Percentiles rank a stretch among this genome's conserved stretches.
These are phyloP conservation scores for Pseudomyrmex flavicornis DNA, from an alignment of 1,140 invertebrate genomes.

Conservation along the genomic window DNA sequence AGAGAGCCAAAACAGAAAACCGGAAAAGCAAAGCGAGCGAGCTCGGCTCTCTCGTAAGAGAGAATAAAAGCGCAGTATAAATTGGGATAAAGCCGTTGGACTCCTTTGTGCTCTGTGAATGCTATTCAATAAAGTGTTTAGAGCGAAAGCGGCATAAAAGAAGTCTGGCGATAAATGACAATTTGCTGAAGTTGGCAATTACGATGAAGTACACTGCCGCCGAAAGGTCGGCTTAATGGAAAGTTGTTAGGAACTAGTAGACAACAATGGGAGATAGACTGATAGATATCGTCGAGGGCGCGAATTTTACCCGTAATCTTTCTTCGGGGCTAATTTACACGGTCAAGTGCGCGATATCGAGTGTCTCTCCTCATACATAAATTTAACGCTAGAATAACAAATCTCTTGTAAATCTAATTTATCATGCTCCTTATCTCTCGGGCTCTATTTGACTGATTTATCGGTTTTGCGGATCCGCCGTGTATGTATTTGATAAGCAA, in stretches of 20 bases:
- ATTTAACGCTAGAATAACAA: slow-evolving; percentile 26
- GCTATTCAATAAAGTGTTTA: slow-evolving; percentile 67
- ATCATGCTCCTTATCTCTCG: slow-evolving; percentile 30
- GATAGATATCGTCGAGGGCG: slow-evolving; percentile 22
- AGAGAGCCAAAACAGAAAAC: slow-evolving; percentile 71
- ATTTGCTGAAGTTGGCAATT: slow-evolving; percentile 62
- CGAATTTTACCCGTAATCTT: slow-evolving; percentile 3
- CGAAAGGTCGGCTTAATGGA: slow-evolving; percentile 58
- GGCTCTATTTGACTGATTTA: slow-evolving; percentile 26
- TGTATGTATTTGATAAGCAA: slow-evolving; percentile 31
- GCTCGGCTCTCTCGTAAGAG: slow-evolving; percentile 47
- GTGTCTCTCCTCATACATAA: neutral
- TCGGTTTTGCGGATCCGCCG: neutral
- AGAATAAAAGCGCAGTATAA: slow-evolving; percentile 73
- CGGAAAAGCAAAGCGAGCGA: slow-evolving; percentile 68
- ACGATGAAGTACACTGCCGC: slow-evolving; percentile 45
- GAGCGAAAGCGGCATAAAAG: slow-evolving; percentile 55
- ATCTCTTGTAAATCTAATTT: slow-evolving; percentile 33
- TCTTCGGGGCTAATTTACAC: slow-evolving; percentile 12
- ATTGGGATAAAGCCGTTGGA: slow-evolving; percentile 59
- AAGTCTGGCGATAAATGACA: slow-evolving; percentile 61
- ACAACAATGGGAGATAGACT: slow-evolving; percentile 54
- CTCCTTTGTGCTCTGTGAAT: slow-evolving; percentile 54
- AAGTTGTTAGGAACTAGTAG: slow-evolving; percentile 49
- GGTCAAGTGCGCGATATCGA: slow-evolving; percentile 13